Evolutionary conservation across 2,113 vertebrate genomes (phyloP).

Genomic region (Syngnathoides biaculeatus): DNA sequence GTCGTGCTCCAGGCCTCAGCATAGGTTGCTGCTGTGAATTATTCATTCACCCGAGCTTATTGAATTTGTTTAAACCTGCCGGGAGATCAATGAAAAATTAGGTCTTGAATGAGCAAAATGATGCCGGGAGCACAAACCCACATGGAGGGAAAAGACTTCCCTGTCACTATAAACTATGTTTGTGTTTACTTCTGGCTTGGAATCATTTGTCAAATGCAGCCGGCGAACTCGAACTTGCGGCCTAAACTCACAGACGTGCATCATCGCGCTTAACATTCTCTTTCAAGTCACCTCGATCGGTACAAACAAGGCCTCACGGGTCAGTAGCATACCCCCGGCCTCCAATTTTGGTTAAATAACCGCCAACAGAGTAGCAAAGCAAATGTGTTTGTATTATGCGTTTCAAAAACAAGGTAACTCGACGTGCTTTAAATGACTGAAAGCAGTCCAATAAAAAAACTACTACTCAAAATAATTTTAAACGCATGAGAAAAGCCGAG

Average conservation of each 20-base stretch:
- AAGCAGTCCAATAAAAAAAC: too few species aligned
- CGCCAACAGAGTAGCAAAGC: too few species aligned
- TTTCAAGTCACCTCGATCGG: neutral
- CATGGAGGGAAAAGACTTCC: neutral
- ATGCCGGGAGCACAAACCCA: neutral
- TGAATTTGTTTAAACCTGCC: slow-evolving; percentile 3
- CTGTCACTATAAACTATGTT: neutral
- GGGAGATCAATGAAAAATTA: slow-evolving; percentile 1
- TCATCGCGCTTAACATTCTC: neutral
- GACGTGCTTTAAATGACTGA: too few species aligned
- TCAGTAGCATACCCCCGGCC: neutral
- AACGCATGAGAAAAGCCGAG: too few species aligned
- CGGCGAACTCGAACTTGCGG: neutral
- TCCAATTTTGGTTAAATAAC: neutral
- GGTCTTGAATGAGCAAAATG: slow-evolving; percentile 1
- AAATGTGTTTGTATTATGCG: too few species aligned
- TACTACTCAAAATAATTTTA: too few species aligned
- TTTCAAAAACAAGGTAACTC: too few species aligned
- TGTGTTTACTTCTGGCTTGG: neutral
- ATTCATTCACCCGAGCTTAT: neutral
- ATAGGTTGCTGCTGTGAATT: slow-evolving; percentile 2
- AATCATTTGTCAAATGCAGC: neutral
- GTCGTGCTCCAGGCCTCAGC: neutral
- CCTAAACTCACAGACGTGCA: neutral
- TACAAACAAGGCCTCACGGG: neutral